phyloP scores from a whole-genome alignment of 1,140 invertebrate species.

The Cydia fagiglandana region DNA sequence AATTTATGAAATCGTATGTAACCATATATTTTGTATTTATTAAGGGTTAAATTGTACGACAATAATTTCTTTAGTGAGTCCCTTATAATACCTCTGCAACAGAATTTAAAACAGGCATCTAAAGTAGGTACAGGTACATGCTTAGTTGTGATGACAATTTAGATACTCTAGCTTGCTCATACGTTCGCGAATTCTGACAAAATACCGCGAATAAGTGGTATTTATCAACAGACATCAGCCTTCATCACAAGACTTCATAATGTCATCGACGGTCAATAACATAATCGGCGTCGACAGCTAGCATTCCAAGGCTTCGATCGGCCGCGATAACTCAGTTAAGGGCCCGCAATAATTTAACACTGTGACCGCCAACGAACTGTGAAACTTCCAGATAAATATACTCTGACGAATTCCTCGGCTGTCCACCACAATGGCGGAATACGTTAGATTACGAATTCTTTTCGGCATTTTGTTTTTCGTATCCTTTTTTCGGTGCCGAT shows the following conservation, averaged over 20 bases:
- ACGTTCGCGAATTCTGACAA: neutral
- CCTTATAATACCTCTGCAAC: too few species aligned
- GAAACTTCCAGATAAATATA: conserved; percentile 71
- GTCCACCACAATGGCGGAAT: conserved; percentile 60
- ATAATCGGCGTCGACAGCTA: conserved; percentile 30
- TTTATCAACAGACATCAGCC: neutral
- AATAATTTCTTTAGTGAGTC: too few species aligned
- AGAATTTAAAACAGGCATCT: too few species aligned
- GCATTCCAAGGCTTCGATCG: conserved; percentile 48
- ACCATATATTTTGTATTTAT: too few species aligned
- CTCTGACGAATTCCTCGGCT: conserved; percentile 70
- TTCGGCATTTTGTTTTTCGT: conserved; percentile 52
- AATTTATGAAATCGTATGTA: too few species aligned
- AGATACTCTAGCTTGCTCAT: too few species aligned
- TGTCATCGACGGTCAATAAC: conserved; percentile 20
- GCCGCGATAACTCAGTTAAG: conserved; percentile 60
- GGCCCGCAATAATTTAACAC: conserved; percentile 66
- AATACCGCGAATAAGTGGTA: neutral
- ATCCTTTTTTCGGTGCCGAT: conserved; percentile 64
- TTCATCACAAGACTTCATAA: conserved; percentile 1
- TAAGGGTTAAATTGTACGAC: too few species aligned
- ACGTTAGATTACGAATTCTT: conserved; percentile 37
- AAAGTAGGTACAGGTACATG: too few species aligned
- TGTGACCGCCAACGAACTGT: conserved; percentile 69
- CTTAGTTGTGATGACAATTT: too few species aligned